Base-by-base conservation (phyloP, 2,888 invertebrate genomes). In the Serripes groenlandicus region DNA sequence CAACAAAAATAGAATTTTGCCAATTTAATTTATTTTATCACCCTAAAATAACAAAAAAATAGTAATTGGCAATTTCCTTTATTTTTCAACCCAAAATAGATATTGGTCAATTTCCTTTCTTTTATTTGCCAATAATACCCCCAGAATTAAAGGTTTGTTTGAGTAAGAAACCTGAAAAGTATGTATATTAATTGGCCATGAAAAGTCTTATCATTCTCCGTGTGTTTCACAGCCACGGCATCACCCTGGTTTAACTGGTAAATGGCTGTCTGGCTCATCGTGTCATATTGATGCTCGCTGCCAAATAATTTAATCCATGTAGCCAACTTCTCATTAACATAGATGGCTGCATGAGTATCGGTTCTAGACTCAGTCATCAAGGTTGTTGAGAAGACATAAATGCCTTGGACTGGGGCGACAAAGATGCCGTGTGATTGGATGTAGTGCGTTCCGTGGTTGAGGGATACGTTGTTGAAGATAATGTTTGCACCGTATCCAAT, bases 241-340 rank as follows among this genome's bases (percentile, higher is more conserved):
- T 80, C 80, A 28, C 42, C 37, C 34, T 72, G 35, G n/a, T 66
- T 49, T 66, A 80, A 66, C 2, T 75, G 54, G 34, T 64, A 75
- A 2, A 80, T 37, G n/a, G 80, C 75, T 30, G 75, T 80, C 70
- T 80, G 80, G 23, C 71, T 80, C 49, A 68, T 80, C 1, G 80
- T 80, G 58, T 80, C 80, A 56, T 75, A 80, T 35, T 15, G 15
- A 23, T 80, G 80, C 32, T 70, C 80, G 0, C 64, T 54, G 21
- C 80, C 80, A 66, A 66, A 75, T 28, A 80, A 56, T 54, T 80
- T 80, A 30, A 80, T 62, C 52, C 35, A 37, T 11, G 80, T 80
- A 35, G 7, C 54, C 23, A 26, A 37, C 42, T 64, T 18, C 42
- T 75, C 70, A 49, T 80, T 80, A n/a, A 80, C 72, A 34, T 66